Evolutionary conservation across 2,797 vertebrate genomes (phyloP).

Genomic region (Phoebastria nigripes): DNA sequence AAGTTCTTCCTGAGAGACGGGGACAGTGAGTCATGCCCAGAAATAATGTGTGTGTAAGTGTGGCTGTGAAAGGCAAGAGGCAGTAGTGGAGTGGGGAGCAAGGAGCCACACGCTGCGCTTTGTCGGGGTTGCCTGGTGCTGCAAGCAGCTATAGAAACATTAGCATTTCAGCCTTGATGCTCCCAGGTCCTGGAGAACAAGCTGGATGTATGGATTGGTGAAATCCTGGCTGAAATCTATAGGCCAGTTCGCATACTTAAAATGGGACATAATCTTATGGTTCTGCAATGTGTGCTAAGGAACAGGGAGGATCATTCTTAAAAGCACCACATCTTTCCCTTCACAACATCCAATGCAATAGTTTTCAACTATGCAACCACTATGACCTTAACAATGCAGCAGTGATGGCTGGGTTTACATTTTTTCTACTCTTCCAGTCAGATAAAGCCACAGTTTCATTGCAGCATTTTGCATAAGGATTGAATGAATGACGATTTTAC

Average conservation of each 20-base stretch:
- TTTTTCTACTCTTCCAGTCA: background rate
- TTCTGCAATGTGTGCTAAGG: background rate
- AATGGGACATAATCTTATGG: background rate
- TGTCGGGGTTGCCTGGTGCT: background rate
- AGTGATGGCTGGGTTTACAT: background rate
- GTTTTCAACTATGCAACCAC: background rate
- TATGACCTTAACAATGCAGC: background rate
- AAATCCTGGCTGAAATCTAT: background rate
- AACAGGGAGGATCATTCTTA: background rate
- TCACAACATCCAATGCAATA: background rate
- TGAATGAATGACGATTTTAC: background rate
- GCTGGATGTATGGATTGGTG: background rate
- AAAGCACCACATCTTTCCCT: background rate
- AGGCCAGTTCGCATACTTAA: background rate
- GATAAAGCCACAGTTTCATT: background rate
- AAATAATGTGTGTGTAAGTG: background rate
- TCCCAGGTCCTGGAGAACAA: background rate
- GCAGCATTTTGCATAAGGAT: background rate
- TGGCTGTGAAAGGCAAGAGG: background rate
- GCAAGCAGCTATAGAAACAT: background rate
- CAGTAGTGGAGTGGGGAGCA: accelerated
- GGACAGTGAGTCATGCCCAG: background rate
- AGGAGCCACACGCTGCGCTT: background rate
- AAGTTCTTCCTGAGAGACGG: background rate
- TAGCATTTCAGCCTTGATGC: background rate